These are phyloP conservation scores for Sympetrum striolatum DNA, from an alignment of 2,888 invertebrate genomes.

Conservation along the genomic window DNA sequence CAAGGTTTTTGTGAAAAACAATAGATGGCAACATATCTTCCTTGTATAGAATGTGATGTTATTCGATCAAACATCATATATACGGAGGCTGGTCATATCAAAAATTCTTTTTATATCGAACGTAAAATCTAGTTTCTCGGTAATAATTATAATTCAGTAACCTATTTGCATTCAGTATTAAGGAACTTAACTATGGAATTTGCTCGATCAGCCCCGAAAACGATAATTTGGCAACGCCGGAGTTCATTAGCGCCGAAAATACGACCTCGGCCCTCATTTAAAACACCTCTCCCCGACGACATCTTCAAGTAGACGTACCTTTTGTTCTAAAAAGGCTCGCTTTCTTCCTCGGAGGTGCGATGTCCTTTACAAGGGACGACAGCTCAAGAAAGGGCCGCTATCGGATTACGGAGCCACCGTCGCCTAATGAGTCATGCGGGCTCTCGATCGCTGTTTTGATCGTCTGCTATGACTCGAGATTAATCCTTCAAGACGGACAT, in stretches of 20 bases:
- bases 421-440: slow-evolving; percentile 17
- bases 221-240: too few relatives aligned
- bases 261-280: background rate
- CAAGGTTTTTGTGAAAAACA: too few relatives aligned
- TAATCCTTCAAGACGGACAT: background rate
- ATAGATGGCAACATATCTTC: too few relatives aligned
- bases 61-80: too few relatives aligned
- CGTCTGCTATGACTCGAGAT: slow-evolving; percentile 8
- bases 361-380: background rate
- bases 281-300: background rate
- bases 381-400: background rate
- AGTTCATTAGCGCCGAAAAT: background rate
- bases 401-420: background rate
- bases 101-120: too few relatives aligned
- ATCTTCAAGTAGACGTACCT: background rate
- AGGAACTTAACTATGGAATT: too few relatives aligned
- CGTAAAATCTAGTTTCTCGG: too few relatives aligned
- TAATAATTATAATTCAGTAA: too few relatives aligned
- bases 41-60: too few relatives aligned
- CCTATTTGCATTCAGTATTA: too few relatives aligned
- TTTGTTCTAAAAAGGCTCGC: slow-evolving; percentile 18
- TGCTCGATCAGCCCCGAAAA: too few relatives aligned
- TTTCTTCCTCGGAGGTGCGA: background rate
- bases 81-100: too few relatives aligned
- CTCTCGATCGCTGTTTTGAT: background rate